Evolutionary conservation across 2,797 vertebrate genomes (phyloP).

Genomic region (Rousettus madagascariensis): DNA sequence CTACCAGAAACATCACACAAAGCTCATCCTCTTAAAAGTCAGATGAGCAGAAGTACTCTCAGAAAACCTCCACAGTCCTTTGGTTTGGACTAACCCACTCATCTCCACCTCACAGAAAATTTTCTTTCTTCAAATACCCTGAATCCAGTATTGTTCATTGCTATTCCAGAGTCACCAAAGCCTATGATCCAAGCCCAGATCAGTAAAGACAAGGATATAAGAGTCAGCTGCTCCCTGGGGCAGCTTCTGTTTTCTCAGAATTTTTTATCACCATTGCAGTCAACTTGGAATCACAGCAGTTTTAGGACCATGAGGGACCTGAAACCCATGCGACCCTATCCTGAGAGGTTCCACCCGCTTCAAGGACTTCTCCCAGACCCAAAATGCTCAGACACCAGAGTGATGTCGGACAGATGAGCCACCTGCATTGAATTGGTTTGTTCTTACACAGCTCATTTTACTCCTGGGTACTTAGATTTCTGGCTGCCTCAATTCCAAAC

Average conservation of each 20-base stretch:
- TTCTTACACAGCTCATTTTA: neutral
- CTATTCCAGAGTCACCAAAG: neutral
- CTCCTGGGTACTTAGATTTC: neutral
- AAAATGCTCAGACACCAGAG: neutral
- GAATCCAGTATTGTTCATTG: slow-evolving; percentile 52
- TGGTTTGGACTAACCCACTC: slow-evolving; percentile 72
- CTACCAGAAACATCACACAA: neutral
- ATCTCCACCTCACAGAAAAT: slow-evolving; percentile 75
- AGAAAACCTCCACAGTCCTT: slow-evolving; percentile 75
- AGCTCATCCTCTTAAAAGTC: slow-evolving; percentile 17
- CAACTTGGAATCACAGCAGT: neutral
- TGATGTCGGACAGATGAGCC: neutral
- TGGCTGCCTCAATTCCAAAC: neutral
- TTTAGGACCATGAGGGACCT: neutral
- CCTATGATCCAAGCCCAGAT: neutral
- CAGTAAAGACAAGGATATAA: neutral
- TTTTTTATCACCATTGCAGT: neutral
- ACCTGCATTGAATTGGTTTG: neutral
- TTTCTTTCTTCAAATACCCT: slow-evolving; percentile 75
- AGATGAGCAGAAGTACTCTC: slow-evolving; percentile 75
- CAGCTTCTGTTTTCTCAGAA: neutral
- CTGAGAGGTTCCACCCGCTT: neutral
- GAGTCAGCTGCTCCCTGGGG: neutral
- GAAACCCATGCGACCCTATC: neutral
- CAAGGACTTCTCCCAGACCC: neutral